Evolutionary conservation across 1,140 invertebrate species (phyloP), one percentile per base, ranked within the genome.

Genomic region (Atta texana): DNA sequence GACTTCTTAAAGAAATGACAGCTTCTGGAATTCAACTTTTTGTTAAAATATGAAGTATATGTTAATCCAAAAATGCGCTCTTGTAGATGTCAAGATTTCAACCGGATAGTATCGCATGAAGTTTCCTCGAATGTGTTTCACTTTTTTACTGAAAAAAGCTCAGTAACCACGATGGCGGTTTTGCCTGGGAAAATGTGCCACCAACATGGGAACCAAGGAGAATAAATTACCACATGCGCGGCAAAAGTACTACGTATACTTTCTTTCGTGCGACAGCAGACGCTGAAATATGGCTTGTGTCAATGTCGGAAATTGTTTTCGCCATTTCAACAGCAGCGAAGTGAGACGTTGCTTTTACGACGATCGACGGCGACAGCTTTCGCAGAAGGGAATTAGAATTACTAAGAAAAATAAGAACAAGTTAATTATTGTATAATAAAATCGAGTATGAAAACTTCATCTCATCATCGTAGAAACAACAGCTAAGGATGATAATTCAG

Each of bases 261-360:
- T 74, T 55, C 39, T 57, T 84, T 31, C 24, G 18, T 16, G 49
- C 39, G 80, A 72, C 53, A 72, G 55, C 39, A 44, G 39, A 59
- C 80, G 69, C 39, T 84, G 53, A 84, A 74, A 84, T 84, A 84
- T 74, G 68, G 69, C 14, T 49, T 18, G 53, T 53, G 69, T 84
- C 80, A 51, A 74, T 84, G 80, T 84, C 68, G 68, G 80, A 61
- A 84, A 84, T 84, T 84, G 80, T 74, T 74, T 84, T 59, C 55
- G 80, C 24, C 34, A 55, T 57, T 59, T 72, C 28, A 71, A 31
- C 51, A 10, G 18, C 55, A 16, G 21, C 55, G 31, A 16, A 4
- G 16, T 21, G 31, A 39, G 21, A 24, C 51, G 21, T 8, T 12
- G 12, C 51, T 57, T 81, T 71, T 71, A 57, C 51, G 31, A 57